These are phyloP conservation scores for Pygoscelis antarcticus DNA, from an alignment of 2,113 vertebrate genomes.

Conservation along the genomic window DNA sequence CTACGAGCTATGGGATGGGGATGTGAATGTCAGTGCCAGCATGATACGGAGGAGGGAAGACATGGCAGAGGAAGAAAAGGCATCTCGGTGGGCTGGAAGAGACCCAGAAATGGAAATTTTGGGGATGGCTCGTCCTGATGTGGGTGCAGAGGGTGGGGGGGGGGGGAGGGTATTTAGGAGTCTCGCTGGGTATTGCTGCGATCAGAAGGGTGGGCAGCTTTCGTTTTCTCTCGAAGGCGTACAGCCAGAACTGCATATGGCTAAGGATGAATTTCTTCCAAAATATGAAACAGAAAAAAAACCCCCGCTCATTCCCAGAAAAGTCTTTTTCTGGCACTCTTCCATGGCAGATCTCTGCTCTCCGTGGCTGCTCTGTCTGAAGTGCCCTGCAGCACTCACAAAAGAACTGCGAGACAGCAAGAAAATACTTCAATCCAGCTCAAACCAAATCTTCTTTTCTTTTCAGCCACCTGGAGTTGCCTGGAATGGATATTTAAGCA, in stretches of 20 bases:
- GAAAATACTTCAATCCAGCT: background rate
- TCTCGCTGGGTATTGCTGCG: background rate
- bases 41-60: rapidly evolving
- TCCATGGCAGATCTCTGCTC: background rate
- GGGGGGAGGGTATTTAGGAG: background rate
- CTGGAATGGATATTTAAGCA: background rate
- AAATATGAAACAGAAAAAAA: background rate
- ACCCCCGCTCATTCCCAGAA: background rate
- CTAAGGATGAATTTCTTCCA: background rate
- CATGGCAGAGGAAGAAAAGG: background rate
- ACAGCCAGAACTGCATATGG: background rate
- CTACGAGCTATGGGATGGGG: rapidly evolving
- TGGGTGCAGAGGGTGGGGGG: background rate
- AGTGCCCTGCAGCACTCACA: background rate
- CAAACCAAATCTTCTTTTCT: background rate
- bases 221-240: rapidly evolving
- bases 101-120: background rate
- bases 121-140: background rate
- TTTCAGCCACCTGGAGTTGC: background rate
- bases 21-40: rapidly evolving
- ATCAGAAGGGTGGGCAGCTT: background rate
- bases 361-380: background rate
- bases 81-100: background rate
- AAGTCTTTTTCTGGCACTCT: background rate
- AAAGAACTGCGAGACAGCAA: background rate